Percentiles rank a stretch among this genome's conserved stretches.
phyloP scores from a whole-genome alignment of 1,140 invertebrate species.

The Papilio helenus region DNA sequence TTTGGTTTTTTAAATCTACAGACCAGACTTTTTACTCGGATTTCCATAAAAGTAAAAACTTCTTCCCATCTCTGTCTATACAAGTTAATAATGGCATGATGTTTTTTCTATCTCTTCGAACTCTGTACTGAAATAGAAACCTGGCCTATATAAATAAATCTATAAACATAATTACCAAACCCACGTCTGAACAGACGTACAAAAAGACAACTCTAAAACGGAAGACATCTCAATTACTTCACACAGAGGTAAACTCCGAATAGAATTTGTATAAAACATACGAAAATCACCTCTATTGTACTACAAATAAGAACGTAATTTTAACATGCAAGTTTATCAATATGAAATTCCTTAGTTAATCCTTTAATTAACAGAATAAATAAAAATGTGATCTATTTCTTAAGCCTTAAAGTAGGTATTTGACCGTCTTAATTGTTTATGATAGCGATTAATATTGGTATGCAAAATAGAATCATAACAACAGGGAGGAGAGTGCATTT shows the following conservation, averaged over 20 bases:
- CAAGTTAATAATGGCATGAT: background rate
- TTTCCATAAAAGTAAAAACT: background rate
- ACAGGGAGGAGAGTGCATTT: constrained; percentile 42
- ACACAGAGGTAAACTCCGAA: constrained; percentile 57
- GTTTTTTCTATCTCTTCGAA: constrained; percentile 23
- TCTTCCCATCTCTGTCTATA: background rate
- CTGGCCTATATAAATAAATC: constrained; percentile 42
- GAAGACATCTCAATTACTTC: constrained; percentile 74
- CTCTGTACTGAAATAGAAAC: constrained; percentile 41
- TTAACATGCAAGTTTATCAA: constrained; percentile 1
- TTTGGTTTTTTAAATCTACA: no score
- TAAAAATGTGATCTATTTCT: constrained; percentile 42
- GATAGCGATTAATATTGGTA: constrained; percentile 42
- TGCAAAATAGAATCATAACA: constrained; percentile 55
- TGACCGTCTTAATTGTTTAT: constrained; percentile 37
- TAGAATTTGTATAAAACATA: constrained; percentile 47
- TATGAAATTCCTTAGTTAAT: constrained; percentile 46
- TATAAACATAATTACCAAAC: constrained; percentile 55
- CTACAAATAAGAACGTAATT: constrained; percentile 41
- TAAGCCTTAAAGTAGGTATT: constrained; percentile 43
- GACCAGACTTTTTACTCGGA: no score
- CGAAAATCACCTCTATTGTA: constrained; percentile 45
- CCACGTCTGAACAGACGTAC: constrained; percentile 52
- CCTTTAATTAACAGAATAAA: constrained; percentile 33
- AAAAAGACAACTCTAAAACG: constrained; percentile 55